Percentiles rank a stretch among this genome's conserved stretches.
Conservation (phyloP, 1,140 invertebrate genomes). For the Anoplolepis gracilipes region DNA sequence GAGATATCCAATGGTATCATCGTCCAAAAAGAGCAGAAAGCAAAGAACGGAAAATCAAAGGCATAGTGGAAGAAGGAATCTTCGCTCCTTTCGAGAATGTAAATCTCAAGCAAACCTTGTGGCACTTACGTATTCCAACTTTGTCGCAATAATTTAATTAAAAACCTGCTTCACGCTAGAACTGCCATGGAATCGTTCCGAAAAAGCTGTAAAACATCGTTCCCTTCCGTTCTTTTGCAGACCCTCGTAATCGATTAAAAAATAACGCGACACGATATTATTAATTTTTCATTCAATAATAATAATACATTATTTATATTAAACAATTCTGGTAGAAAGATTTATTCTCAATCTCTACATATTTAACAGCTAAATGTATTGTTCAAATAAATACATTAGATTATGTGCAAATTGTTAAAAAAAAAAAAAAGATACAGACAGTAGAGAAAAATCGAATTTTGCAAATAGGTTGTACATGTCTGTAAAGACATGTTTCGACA, state of each 20-base stretch:
- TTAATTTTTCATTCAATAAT: background rate
- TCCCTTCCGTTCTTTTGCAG: background rate
- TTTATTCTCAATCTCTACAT: background rate
- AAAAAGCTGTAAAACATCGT: background rate
- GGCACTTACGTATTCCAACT: slow-evolving; percentile 15
- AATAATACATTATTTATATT: slow-evolving; percentile 5
- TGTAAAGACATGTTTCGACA: background rate
- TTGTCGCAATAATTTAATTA: slow-evolving; percentile 50
- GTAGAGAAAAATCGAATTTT: background rate
- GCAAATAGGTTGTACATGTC: background rate
- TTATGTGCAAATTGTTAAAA: background rate
- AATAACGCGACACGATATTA: background rate
- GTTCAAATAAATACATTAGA: background rate
- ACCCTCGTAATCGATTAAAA: slow-evolving; percentile 4
- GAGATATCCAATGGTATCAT: background rate
- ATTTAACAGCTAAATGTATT: background rate
- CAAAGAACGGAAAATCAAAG: background rate
- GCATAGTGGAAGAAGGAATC: background rate
- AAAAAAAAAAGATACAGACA: background rate
- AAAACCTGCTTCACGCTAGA: slow-evolving; percentile 11
- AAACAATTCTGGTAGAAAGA: background rate
- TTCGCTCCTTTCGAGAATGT: background rate
- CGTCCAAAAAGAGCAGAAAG: background rate
- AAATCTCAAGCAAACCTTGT: slow-evolving; percentile 17
- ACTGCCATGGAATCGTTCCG: slow-evolving; percentile 19